Evolutionary conservation across 2,888 invertebrate genomes (phyloP), one percentile per base, ranked within the genome.

Genomic region (Conus canariensis): DNA sequence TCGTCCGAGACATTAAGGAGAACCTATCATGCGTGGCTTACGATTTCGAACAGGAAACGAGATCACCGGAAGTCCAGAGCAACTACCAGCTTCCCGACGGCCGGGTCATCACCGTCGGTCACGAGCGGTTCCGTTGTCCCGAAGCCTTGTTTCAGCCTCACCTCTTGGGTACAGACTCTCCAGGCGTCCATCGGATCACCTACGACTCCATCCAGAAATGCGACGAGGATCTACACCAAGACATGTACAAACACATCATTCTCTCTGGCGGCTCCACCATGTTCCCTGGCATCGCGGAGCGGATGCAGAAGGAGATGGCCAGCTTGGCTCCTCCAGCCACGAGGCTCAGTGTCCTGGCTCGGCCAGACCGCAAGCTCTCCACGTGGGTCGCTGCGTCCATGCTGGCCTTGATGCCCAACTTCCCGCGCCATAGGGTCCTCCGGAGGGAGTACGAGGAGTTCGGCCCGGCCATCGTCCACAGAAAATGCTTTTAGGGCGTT

Each of bases 41-140:
- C 30, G 58, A 83, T 22, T 83, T 83, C 45, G 83, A 83, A 16
- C 30, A 83, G 22, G 83, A 58, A 45, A 58, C 12, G 7, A 64
- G 12, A 64, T 45, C 22, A 58, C 12, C 83, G 14, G 83, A 45
- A 8, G 45, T 14, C 9, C n/a, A 80, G 45, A 83, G 16, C 8
- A 19, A 14, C 6, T 83, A 58, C 58, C 16, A 83, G 19, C 83
- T 83, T 45, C 83, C 83, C 6, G 83, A 83, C 16, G 83, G 83
- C 58, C 16, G 45, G 16, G 22, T 22, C 19, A 58, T 83, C 58
- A 4, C 83, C 58, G 58, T 83, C 22, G 58, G 83, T 6, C 14
- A 56, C 10, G 83, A 83, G 58, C 56, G 83, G 6, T 83, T 83
- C 58, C 83, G 45, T 7, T 83, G 83, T 83, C 83, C 83, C 19